These are phyloP conservation scores for Rousettus leschenaultii DNA, from an alignment of 2,113 vertebrate species.

Conservation along the genomic window DNA sequence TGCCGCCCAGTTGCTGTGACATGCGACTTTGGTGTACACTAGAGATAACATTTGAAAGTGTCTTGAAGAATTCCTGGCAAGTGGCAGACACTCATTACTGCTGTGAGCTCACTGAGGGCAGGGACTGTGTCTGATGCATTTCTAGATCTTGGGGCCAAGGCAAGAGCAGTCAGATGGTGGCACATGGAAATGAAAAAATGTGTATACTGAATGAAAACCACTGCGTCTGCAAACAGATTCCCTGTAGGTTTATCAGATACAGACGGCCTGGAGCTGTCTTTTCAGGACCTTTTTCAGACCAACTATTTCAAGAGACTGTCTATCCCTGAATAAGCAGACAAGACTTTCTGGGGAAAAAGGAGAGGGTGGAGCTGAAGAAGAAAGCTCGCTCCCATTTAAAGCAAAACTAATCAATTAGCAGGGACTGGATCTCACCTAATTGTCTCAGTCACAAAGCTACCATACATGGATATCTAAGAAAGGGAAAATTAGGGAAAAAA, in stretches of 20 bases:
- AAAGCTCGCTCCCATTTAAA: background rate
- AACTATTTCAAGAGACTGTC: constrained; percentile 7
- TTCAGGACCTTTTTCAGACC: constrained; percentile 19
- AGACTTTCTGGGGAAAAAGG: background rate
- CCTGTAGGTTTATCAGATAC: background rate
- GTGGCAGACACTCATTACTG: background rate
- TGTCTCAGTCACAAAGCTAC: constrained; percentile 2
- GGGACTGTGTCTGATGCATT: background rate
- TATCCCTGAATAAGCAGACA: background rate
- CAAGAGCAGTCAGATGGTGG: background rate
- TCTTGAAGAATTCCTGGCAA: background rate
- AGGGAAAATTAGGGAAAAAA: constrained; percentile 9
- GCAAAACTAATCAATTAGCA: background rate
- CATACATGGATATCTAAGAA: background rate
- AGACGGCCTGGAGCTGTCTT: constrained; percentile 24
- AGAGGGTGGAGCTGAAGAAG: background rate
- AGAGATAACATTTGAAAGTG: background rate
- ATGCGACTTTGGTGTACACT: background rate
- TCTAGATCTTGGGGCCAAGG: background rate
- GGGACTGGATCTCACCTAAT: background rate
- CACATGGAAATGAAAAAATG: background rate
- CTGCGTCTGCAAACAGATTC: background rate
- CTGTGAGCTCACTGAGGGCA: background rate
- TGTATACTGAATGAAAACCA: background rate
- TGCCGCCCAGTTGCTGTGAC: background rate